Conservation (phyloP, 2,888 invertebrate genomes). For the Athalia cordata region DNA sequence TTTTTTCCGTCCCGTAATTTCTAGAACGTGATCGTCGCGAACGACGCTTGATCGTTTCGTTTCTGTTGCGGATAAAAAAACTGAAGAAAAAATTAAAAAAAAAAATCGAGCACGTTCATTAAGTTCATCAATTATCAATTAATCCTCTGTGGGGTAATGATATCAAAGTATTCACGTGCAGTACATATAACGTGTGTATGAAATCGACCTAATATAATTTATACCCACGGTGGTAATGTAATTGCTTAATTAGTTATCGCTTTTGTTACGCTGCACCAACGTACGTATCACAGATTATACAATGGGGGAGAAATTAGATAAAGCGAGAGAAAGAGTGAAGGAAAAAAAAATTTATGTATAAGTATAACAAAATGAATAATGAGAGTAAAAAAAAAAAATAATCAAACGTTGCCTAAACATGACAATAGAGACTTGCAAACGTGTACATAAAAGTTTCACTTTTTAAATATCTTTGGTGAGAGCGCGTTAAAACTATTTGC, state of each 20-base stretch:
- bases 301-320: background rate
- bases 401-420: conserved; percentile 38
- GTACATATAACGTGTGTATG: background rate
- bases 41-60: too few relatives aligned
- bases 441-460: conserved; percentile 61
- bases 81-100: background rate
- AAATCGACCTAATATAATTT: background rate
- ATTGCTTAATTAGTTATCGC: conserved; percentile 23
- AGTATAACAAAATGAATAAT: background rate
- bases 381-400: conserved; percentile 3
- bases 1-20: too few relatives aligned
- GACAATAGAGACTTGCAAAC: conserved; percentile 6
- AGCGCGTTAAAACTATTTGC: conserved; percentile 51
- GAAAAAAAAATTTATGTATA: background rate
- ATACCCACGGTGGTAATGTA: conserved; percentile 25
- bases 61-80: background rate
- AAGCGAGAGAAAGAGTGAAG: background rate
- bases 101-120: background rate
- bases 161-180: background rate
- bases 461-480: conserved; percentile 69
- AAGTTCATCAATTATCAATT: conserved; percentile 35
- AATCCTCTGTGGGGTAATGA: conserved; percentile 1
- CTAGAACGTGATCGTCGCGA: too few relatives aligned
- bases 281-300: background rate
- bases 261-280: background rate